Base-by-base conservation (phyloP, 2,888 invertebrate species). In the Yponomeuta evonymella region DNA sequence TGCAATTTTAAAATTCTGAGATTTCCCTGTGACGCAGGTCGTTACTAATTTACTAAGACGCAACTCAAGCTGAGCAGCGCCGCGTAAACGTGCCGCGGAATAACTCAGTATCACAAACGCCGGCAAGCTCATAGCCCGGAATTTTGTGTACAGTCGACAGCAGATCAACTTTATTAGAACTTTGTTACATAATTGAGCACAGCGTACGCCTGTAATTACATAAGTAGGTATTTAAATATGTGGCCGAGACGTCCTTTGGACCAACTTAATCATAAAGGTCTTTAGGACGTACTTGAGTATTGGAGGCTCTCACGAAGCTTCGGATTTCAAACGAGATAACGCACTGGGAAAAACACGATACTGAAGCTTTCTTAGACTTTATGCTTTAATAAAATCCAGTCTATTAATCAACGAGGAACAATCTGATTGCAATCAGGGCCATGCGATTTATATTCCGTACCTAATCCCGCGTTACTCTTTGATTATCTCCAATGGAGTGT, bases 31-130 rank as follows among this genome's bases (percentile, higher is more conserved):
- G 43, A 43, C 43, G 12, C 51, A 15, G 65, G 67, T 36, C 43
- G 33, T 43, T 67, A 33, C 67, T 67, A 67, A 67, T 67, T 67
- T 65, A n/a, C 36, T 36, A 43, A 67, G 67, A n/a, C 69, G 71
- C 70, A 69, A 48, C 58, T 51, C 67, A 58, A 58, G 51, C 15
- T 58, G 65, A 48, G 36, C 43, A 33, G 67, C 43, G 30, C 10
- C 67, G 64, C 51, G 51, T 48, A 80, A 80, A 84, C 89, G 88
- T 89, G 89, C 83, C 83, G 78, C 73, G 78, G 89, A 88, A 89
- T 89, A 89, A 88, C 85, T 86, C 84, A 83, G 74, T 76, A 67
- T 76, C 76, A 76, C 79, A 85, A 86, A 85, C 81, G 79, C 81
- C 76, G 77, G 76, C 82, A 29, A 86, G 81, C 83, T 83, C 83